Evolutionary conservation across 2,113 vertebrate genomes (phyloP), one percentile per base, ranked within the genome.

Genomic region (Siphamia tubifer): DNA sequence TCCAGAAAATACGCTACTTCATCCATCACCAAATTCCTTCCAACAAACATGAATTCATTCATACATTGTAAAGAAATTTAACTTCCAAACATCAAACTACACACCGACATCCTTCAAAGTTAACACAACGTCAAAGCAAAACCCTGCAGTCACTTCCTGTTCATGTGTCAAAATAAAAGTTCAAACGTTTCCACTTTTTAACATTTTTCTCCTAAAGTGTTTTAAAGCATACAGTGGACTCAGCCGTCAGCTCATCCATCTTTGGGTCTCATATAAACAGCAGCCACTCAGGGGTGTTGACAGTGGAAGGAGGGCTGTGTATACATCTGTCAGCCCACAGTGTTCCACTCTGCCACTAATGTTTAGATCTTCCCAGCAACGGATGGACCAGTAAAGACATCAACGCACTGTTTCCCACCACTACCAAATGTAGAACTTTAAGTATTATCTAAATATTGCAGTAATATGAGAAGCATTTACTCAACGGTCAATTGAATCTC

Each of bases 261-360:
- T 86, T 55, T 4, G 28, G 36, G 13, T 36, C 68, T 64, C 38
- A 42, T 61, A 81, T 91, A 93, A 90, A 91, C 87, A 92, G 86
- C 84, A 90, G 90, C 80, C 81, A 82, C 80, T 87, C 61, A 42
- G 73, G 21, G 45, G 77, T 76, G 78, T 85, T 84, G 83, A 88
- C 79, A 86, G 81, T 62, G 71, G 79, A 77, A 79, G 66, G 68
- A 53, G 77, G 58, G 70, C 55, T 76, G 55, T 74, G 56, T 85
- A 83, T 58, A 88, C 82, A 82, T 55, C 62, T 64, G 68, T 82
- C 61, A 58, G 64, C 24, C 56, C 51, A 10, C 47, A 76, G 40
- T 57, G 66, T 84, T 84, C 85, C 74, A 86, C 75, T 70, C 83
- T 70, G 56, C 61, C 65, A 77, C 40, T 43, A 24, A 13, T 83